These are phyloP conservation scores for Formica selysi DNA, from an alignment of 1,140 invertebrate genomes.

Conservation along the genomic window DNA sequence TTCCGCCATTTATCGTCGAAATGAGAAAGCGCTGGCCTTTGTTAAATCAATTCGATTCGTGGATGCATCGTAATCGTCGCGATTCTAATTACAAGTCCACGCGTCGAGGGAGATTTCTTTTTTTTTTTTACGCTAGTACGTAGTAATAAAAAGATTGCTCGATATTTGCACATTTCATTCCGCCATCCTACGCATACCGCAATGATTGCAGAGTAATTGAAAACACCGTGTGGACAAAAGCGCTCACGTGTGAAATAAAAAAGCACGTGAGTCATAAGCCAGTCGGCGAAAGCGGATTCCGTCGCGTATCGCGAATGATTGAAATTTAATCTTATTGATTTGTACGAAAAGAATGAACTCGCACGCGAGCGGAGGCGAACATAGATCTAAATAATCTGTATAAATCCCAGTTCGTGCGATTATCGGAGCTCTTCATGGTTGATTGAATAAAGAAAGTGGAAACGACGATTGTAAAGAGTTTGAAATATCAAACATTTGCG, in stretches of 20 bases:
- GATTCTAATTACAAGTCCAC: conserved; percentile 22
- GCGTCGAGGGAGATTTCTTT: not conserved
- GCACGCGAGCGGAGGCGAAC: not conserved
- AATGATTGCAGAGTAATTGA: conserved; percentile 23
- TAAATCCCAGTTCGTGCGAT: not conserved
- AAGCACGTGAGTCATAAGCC: not conserved
- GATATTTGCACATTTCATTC: not conserved
- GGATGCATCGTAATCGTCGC: not conserved
- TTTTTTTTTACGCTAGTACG: not conserved
- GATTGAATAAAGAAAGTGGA: not conserved
- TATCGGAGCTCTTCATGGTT: conserved; percentile 8
- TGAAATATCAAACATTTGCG: conserved; percentile 8
- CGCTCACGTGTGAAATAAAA: not conserved
- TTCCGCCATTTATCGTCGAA: conserved; percentile 4
- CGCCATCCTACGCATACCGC: too few species aligned
- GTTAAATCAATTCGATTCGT: conserved; percentile 25
- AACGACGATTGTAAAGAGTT: not conserved
- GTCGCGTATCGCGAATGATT: not conserved
- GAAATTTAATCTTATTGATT: conserved; percentile 20
- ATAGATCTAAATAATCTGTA: not conserved
- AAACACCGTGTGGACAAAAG: conserved; percentile 3
- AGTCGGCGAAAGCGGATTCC: not conserved
- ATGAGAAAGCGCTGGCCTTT: conserved; percentile 3
- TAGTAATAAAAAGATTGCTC: conserved; percentile 16
- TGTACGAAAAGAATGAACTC: not conserved